A percentile compares a stretch with the other conserved stretches of the same genome.
Evolutionary conservation across 2,888 invertebrate species (phyloP).

Genomic region (Adelognathus sp.): DNA sequence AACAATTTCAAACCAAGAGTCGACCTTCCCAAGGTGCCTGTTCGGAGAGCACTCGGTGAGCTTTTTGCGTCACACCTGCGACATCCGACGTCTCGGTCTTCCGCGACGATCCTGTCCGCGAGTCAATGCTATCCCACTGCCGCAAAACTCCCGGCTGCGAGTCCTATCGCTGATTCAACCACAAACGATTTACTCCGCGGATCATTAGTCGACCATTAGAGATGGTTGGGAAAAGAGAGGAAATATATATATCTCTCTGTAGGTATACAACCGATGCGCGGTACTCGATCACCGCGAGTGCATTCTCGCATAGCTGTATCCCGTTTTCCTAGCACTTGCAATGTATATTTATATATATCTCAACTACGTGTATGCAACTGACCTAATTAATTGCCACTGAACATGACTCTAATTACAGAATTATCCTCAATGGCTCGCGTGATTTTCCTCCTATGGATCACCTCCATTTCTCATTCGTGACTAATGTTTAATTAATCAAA

Average conservation of each 20-base stretch:
- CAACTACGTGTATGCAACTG: conserved; percentile 41
- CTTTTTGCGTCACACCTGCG: conserved; percentile 23
- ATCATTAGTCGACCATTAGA: conserved; percentile 42
- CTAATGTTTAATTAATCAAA: conserved; percentile 46
- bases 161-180: not conserved
- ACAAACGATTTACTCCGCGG: conserved; percentile 36
- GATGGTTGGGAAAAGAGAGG: conserved; percentile 18
- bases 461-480: conserved; percentile 32
- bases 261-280: too few species aligned
- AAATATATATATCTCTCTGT: conserved; percentile 35
- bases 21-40: conserved; percentile 40
- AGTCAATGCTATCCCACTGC: not conserved
- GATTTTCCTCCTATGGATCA: conserved; percentile 34
- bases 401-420: conserved; percentile 53
- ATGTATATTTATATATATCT: not conserved
- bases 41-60: conserved; percentile 14
- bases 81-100: not conserved
- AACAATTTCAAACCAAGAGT: conserved; percentile 16
- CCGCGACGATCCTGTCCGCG: not conserved
- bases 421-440: conserved; percentile 43
- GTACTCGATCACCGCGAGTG: conserved; percentile 49
- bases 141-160: not conserved
- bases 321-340: conserved; percentile 9
- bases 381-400: conserved; percentile 56
- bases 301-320: conserved; percentile 28